Conservation (phyloP, 2,113 vertebrate species). For the Tenebrosternarchus preto region DNA sequence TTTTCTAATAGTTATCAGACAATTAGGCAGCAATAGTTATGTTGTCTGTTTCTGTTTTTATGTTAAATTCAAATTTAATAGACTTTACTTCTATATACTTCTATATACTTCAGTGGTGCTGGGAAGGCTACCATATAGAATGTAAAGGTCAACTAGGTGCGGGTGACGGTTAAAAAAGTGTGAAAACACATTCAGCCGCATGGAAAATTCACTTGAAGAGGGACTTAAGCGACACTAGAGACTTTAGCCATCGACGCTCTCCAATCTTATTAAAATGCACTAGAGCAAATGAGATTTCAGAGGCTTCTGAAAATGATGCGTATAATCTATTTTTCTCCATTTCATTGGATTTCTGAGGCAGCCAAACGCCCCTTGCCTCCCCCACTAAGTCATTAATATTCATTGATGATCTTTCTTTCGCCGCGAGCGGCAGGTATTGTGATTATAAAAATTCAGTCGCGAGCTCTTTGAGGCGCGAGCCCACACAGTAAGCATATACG, state of each 20-base stretch:
- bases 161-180: constrained; percentile 17
- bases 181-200: constrained; percentile 35
- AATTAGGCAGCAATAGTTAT: too few species aligned
- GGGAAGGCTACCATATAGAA: constrained; percentile 20
- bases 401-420: constrained; percentile 69
- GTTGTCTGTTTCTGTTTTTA: neutral
- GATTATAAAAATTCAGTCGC: constrained; percentile 45
- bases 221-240: constrained; percentile 11
- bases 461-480: constrained; percentile 27
- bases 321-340: constrained; percentile 76
- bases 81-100: constrained; percentile 11
- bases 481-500: constrained; percentile 10
- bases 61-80: constrained; percentile 28
- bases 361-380: constrained; percentile 56
- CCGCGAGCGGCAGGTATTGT: constrained; percentile 59
- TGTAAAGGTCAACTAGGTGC: constrained; percentile 47
- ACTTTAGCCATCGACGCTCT: constrained; percentile 17
- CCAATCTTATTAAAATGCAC: constrained; percentile 76
- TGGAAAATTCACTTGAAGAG: constrained; percentile 27
- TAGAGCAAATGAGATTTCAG: constrained; percentile 77
- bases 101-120: neutral
- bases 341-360: constrained; percentile 73
- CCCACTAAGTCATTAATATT: constrained; percentile 76
- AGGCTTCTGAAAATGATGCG: constrained; percentile 75
- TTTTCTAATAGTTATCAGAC: too few species aligned